Conservation (phyloP, 2,113 vertebrate genomes). For the Urocynchramus pylzowi region DNA sequence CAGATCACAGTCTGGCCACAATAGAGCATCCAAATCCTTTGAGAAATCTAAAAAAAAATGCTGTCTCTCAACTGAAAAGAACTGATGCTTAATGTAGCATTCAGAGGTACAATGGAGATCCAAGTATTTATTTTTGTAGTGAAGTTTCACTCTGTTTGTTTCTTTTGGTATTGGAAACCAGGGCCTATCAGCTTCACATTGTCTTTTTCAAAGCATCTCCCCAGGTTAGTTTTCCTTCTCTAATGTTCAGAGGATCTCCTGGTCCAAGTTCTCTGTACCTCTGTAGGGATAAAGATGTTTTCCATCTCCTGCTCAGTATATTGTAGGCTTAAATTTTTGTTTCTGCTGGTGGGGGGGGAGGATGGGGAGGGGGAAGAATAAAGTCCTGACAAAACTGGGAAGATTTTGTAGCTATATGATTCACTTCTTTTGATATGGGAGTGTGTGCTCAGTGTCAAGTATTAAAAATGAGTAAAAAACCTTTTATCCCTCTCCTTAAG, state of each 20-base stretch:
- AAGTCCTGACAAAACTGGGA: background rate
- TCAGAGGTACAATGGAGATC: background rate
- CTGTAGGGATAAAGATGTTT: background rate
- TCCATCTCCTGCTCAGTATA: background rate
- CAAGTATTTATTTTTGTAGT: background rate
- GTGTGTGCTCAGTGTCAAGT: background rate
- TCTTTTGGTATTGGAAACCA: background rate
- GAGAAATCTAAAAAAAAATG: constrained; percentile 38
- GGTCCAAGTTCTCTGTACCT: background rate
- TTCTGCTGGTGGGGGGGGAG: background rate
- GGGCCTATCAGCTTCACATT: background rate
- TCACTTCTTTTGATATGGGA: background rate
- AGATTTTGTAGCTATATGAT: background rate
- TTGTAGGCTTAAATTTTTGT: background rate
- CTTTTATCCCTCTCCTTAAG: background rate
- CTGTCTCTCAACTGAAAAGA: background rate
- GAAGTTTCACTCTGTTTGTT: background rate
- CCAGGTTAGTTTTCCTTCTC: background rate
- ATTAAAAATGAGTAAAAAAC: background rate
- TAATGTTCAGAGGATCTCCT: background rate
- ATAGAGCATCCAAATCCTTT: constrained; percentile 41
- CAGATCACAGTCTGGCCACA: constrained; percentile 38
- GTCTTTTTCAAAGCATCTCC: background rate
- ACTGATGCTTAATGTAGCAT: background rate
- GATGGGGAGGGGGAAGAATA: background rate